Conservation (phyloP, 2,113 vertebrate species). For the Raja brachyura region DNA sequence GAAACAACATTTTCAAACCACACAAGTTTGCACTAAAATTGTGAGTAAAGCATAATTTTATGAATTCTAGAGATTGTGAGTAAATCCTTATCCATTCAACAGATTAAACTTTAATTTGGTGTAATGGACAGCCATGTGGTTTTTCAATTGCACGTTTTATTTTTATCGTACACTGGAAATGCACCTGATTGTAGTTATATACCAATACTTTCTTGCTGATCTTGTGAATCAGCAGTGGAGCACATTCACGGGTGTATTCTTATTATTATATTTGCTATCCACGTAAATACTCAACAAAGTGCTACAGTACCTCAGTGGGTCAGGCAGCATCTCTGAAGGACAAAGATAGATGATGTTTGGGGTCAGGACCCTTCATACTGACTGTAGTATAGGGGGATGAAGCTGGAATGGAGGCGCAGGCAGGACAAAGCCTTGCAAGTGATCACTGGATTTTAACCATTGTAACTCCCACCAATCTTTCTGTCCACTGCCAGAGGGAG, state of each 20-base stretch:
- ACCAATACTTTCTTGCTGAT: not conserved
- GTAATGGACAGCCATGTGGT: not conserved
- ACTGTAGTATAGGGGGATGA: too few species aligned
- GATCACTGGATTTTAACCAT: too few species aligned
- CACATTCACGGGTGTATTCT: not conserved
- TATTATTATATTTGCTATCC: not conserved
- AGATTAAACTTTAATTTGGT: not conserved
- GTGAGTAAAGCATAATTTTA: constrained; percentile 53
- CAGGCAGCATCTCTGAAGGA: too few species aligned
- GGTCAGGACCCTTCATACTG: too few species aligned
- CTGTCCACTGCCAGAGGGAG: too few species aligned
- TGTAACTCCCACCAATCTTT: too few species aligned
- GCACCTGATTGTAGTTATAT: not conserved
- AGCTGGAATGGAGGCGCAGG: too few species aligned
- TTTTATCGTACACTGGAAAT: not conserved
- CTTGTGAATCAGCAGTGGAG: not conserved
- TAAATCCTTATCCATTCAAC: not conserved
- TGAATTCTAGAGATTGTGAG: not conserved
- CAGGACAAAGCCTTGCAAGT: too few species aligned
- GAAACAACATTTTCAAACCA: constrained; percentile 47
- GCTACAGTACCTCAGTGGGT: too few species aligned
- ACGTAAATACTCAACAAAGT: not conserved
- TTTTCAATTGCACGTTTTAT: not conserved
- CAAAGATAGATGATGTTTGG: too few species aligned
- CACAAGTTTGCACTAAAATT: constrained; percentile 70